Conservation (phyloP, 2,888 invertebrate genomes). For the Cryptosula pallasiana region DNA sequence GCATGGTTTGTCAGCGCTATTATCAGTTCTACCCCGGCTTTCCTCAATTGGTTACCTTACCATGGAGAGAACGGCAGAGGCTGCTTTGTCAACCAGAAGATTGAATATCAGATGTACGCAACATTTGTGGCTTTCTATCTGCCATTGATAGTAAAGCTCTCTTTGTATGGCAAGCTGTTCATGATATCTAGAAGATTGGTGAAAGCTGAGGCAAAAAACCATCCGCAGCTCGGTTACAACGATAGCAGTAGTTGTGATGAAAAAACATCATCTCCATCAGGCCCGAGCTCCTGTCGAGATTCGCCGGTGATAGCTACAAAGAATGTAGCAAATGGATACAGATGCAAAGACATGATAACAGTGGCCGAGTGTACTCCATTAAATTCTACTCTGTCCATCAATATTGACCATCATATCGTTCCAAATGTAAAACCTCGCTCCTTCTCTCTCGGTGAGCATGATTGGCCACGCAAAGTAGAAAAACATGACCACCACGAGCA, state of each 20-base stretch:
- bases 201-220: conserved; percentile 1
- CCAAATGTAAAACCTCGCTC: not conserved
- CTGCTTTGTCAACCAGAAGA: conserved; percentile 86
- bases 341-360: not conserved
- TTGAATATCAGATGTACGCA: conserved; percentile 95
- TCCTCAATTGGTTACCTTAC: conserved; percentile 46
- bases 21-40: conserved; percentile 80
- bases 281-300: not conserved
- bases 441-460: not conserved
- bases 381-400: not conserved
- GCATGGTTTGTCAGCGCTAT: conserved; percentile 92
- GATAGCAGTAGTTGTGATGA: not conserved
- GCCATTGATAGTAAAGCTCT: conserved; percentile 89
- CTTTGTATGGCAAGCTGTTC: conserved; percentile 95
- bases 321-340: not conserved
- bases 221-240: not conserved
- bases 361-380: not conserved
- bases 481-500: not conserved
- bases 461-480: not conserved
- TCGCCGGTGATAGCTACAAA: not conserved
- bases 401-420: not conserved
- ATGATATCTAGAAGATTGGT: conserved; percentile 67
- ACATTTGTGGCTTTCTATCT: conserved; percentile 82
- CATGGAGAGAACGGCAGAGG: conserved; percentile 36
- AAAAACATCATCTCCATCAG: not conserved